These are phyloP conservation scores for Pseudanteris insignis DNA, from an alignment of 2,888 invertebrate genomes.

Conservation along the genomic window DNA sequence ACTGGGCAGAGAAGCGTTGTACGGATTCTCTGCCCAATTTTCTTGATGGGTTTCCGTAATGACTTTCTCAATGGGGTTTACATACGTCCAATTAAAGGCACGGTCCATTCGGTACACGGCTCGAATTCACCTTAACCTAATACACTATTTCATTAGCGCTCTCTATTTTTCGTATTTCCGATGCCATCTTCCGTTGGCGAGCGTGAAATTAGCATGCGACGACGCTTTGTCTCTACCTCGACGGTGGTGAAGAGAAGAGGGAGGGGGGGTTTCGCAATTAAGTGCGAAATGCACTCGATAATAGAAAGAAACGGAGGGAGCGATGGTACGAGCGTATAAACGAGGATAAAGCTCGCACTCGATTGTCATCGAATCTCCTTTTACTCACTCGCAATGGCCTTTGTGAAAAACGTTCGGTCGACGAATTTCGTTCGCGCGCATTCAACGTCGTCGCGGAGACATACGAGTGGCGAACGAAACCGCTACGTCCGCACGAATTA, in stretches of 20 bases:
- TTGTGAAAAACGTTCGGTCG: not conserved
- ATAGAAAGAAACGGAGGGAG: not conserved
- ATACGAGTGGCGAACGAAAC: too few species aligned
- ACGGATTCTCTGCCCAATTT: slow-evolving; percentile 35
- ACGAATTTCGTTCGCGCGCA: too few species aligned
- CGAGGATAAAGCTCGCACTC: slow-evolving; percentile 4
- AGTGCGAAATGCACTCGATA: slow-evolving; percentile 20
- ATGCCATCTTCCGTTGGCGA: not conserved
- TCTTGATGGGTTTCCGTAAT: slow-evolving; percentile 41
- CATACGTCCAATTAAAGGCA: slow-evolving; percentile 37
- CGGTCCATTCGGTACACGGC: slow-evolving; percentile 21
- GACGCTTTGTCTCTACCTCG: slow-evolving; percentile 14
- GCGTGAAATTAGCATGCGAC: slow-evolving; percentile 22
- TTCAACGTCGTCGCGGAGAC: too few species aligned
- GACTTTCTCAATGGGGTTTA: slow-evolving; percentile 40
- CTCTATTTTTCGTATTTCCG: slow-evolving; percentile 18
- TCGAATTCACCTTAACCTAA: slow-evolving; percentile 29
- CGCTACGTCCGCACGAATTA: too few species aligned
- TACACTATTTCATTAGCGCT: slow-evolving; percentile 27
- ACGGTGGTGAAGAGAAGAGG: too few species aligned
- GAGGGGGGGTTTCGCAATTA: slow-evolving; percentile 25
- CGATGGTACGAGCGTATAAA: slow-evolving; percentile 3
- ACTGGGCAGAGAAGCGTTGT: slow-evolving; percentile 10
- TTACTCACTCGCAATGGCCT: not conserved
- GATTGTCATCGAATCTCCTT: slow-evolving; percentile 3